Percentiles rank a stretch among this genome's conserved stretches.
phyloP scores from a whole-genome alignment of 2,888 invertebrate species.

The Charanyca ferruginea region DNA sequence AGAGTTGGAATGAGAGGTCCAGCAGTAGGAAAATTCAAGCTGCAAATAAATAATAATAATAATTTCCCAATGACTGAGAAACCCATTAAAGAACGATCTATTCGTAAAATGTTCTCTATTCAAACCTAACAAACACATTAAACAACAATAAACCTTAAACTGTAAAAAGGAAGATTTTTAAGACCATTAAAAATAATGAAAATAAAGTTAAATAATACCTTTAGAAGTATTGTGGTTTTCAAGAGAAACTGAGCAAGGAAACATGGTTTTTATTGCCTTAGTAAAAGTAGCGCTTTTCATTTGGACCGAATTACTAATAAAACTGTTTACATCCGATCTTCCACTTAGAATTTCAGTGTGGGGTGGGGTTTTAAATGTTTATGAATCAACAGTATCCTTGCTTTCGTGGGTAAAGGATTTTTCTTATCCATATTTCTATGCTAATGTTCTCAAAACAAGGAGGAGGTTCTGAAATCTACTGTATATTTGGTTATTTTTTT shows the following conservation, averaged over 20 bases:
- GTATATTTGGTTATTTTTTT: too few relatives aligned
- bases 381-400: neutral
- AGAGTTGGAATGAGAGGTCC: too few relatives aligned
- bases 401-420: neutral
- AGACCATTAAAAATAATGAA: slow-evolving; percentile 19
- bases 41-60: too few relatives aligned
- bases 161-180: neutral
- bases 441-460: too few relatives aligned
- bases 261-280: slow-evolving; percentile 29
- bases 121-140: slow-evolving; percentile 18
- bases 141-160: slow-evolving; percentile 1
- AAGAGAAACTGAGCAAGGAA: neutral
- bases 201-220: slow-evolving; percentile 16
- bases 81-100: neutral
- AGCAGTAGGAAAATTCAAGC: too few relatives aligned
- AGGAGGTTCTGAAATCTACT: too few relatives aligned
- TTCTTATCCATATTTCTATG: too few relatives aligned
- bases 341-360: slow-evolving; percentile 2
- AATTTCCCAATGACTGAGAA: too few relatives aligned
- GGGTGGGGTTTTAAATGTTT: neutral
- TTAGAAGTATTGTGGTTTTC: slow-evolving; percentile 6
- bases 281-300: slow-evolving; percentile 32
- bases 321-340: slow-evolving; percentile 26
- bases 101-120: neutral
- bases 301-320: slow-evolving; percentile 32